phyloP scores from a whole-genome alignment of 1,140 invertebrate genomes.

The Ganaspis sp. region DNA sequence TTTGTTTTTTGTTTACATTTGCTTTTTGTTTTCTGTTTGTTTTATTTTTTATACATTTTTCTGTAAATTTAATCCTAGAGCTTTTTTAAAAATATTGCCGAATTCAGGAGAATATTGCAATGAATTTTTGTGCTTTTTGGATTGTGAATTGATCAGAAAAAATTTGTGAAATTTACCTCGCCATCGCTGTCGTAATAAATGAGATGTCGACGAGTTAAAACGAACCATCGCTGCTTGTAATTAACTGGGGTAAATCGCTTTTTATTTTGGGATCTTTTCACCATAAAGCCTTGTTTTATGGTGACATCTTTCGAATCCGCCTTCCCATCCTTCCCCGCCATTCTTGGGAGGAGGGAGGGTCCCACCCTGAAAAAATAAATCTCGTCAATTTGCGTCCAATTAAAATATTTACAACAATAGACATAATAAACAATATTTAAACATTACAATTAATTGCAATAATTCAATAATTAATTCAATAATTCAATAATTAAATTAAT shows the following conservation, averaged over 20 bases:
- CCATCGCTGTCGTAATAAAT: constrained; percentile 89
- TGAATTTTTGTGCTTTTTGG: too few relatives aligned
- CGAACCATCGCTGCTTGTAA: constrained; percentile 90
- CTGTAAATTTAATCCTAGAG: too few relatives aligned
- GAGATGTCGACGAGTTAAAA: constrained; percentile 83
- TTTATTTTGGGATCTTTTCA: constrained; percentile 91
- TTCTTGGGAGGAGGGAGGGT: constrained; percentile 53
- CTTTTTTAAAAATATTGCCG: too few relatives aligned
- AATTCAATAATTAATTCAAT: too few relatives aligned
- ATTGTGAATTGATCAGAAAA: constrained; percentile 33
- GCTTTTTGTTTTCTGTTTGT: too few relatives aligned
- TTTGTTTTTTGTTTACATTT: too few relatives aligned
- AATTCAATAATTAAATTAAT: too few relatives aligned
- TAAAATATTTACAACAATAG: not conserved
- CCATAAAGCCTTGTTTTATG: constrained; percentile 83
- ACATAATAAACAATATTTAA: too few relatives aligned
- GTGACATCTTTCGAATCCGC: constrained; percentile 65
- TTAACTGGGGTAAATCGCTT: constrained; percentile 90
- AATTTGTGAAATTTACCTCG: constrained; percentile 75
- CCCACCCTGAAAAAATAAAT: constrained; percentile 47
- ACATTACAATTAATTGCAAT: too few relatives aligned
- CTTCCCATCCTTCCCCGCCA: constrained; percentile 72
- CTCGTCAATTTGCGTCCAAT: not conserved
- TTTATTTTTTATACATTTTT: too few relatives aligned
- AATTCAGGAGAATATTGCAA: too few relatives aligned